A percentile compares a stretch with the other conserved stretches of the same genome.
Conservation (phyloP, 2,797 vertebrate genomes). For the Otus scops region DNA sequence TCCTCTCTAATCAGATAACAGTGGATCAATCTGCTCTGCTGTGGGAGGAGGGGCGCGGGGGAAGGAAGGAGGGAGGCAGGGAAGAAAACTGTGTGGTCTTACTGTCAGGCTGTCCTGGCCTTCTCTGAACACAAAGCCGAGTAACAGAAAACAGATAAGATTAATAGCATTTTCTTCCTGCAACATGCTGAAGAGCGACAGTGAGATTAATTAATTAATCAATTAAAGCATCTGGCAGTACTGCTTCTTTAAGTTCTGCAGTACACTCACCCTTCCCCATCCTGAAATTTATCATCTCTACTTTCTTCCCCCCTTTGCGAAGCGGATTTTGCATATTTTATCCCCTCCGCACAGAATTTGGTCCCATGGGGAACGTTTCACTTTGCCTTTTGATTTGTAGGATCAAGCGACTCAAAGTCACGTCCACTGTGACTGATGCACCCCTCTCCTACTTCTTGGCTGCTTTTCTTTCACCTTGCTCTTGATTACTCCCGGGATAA, state of each 20-base stretch:
- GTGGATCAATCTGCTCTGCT: conserved; percentile 63
- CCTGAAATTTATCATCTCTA: not conserved
- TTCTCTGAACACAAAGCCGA: conserved; percentile 59
- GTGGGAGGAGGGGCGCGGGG: conserved; percentile 18
- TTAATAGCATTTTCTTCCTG: conserved; percentile 70
- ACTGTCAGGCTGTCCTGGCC: conserved; percentile 74
- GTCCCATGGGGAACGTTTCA: not conserved
- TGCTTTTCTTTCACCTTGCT: conserved; percentile 12
- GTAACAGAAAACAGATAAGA: conserved; percentile 74
- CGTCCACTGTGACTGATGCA: not conserved
- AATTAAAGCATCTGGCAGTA: conserved; percentile 44
- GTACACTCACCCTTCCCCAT: not conserved
- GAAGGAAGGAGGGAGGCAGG: conserved; percentile 36
- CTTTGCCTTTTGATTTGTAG: not conserved
- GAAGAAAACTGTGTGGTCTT: conserved; percentile 66
- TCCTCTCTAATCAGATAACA: conserved; percentile 70
- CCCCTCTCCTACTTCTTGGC: not conserved
- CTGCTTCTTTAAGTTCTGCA: not conserved
- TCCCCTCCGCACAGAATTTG: not conserved
- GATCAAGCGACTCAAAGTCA: not conserved
- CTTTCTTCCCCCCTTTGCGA: not conserved
- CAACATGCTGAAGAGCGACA: conserved; percentile 63
- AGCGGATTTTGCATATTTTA: not conserved
- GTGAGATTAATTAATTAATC: conserved; percentile 67
- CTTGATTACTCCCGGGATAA: not conserved